These are phyloP conservation scores for Caranx melampygus DNA, from an alignment of 2,113 vertebrate species.

Conservation along the genomic window DNA sequence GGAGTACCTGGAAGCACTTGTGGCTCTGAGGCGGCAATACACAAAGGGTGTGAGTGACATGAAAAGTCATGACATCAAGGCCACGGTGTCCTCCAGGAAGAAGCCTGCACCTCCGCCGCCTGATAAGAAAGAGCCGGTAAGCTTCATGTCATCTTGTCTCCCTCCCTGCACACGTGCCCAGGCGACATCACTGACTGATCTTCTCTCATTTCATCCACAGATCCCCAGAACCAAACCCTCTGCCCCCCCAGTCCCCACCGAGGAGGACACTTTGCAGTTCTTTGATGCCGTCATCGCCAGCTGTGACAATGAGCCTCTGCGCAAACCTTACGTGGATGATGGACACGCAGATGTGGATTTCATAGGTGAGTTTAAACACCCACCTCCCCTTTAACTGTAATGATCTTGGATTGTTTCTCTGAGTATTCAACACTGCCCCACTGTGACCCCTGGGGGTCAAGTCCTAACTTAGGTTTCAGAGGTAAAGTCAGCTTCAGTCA, in stretches of 20 bases:
- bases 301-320: conserved; percentile 87
- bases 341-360: conserved; percentile 93
- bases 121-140: conserved; percentile 69
- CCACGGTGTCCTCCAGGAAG: conserved; percentile 72
- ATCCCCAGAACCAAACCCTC: conserved; percentile 65
- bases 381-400: neutral
- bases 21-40: conserved; percentile 92
- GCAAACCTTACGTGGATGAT: conserved; percentile 78
- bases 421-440: neutral
- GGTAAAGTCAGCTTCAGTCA: neutral
- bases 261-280: conserved; percentile 91
- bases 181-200: neutral
- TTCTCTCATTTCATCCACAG: conserved; percentile 42
- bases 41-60: conserved; percentile 86
- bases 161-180: neutral
- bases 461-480: neutral
- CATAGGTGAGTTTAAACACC: conserved; percentile 84
- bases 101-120: conserved; percentile 79
- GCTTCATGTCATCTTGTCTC: neutral
- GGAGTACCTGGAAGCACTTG: conserved; percentile 93
- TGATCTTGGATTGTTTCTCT: neutral
- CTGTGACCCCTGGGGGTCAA: neutral
- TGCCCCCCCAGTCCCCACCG: conserved; percentile 78
- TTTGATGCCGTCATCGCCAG: conserved; percentile 93
- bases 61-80: conserved; percentile 73